Percentiles rank a stretch among this genome's conserved stretches.
These are phyloP conservation scores for Eustalomyia histrio DNA, from an alignment of 2,888 invertebrate genomes.

Conservation along the genomic window DNA sequence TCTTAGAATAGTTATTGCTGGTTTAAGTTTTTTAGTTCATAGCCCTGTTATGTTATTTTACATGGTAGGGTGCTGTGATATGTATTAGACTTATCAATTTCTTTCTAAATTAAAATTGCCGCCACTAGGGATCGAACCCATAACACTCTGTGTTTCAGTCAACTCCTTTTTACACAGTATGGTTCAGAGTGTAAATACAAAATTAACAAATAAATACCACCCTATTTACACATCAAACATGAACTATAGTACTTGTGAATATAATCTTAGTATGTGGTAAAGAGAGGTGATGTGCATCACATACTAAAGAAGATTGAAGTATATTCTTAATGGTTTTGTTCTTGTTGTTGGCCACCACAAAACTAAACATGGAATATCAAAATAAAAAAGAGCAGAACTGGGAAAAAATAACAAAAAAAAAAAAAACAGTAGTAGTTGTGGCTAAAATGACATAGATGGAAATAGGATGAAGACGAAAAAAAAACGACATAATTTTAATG, in stretches of 20 bases:
- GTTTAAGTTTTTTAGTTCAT: no score
- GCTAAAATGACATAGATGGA: neutral
- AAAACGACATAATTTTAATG: slow-evolving; percentile 29
- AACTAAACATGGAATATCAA: neutral
- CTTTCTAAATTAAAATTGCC: no score
- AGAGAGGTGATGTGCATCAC: neutral
- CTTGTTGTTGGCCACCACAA: neutral
- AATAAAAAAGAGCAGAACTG: neutral
- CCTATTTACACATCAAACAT: neutral
- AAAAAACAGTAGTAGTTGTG: neutral
- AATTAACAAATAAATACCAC: neutral
- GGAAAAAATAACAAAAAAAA: slow-evolving; percentile 2
- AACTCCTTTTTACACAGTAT: no score
- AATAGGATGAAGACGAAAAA: neutral
- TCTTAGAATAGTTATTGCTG: no score
- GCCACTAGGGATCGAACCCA: no score
- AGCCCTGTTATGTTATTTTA: no score
- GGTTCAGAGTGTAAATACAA: no score
- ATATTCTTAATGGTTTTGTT: neutral
- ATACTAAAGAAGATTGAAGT: slow-evolving; percentile 1
- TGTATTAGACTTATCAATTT: no score
- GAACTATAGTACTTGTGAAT: neutral
- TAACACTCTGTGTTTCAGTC: no score
- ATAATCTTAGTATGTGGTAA: slow-evolving; percentile 4
- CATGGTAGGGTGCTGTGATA: no score